Base-by-base conservation (phyloP, 2,888 invertebrate genomes). In the Tiliacea citrago region DNA sequence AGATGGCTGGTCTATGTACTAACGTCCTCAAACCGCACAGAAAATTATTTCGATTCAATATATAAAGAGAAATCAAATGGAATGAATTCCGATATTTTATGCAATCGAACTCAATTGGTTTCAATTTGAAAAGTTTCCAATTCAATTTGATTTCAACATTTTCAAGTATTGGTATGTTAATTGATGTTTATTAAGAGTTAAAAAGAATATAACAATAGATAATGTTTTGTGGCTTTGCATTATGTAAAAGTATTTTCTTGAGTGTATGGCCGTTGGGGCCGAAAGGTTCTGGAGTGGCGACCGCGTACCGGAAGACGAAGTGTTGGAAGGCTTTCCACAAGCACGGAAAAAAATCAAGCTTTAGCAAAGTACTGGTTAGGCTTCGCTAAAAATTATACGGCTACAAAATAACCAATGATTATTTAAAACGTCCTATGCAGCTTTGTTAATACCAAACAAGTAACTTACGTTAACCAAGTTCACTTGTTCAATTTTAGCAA, bases 1-100 rank as follows among this genome's bases (percentile, higher is more conserved):
- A 65, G 8, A 21, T 63, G 2, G 7, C 4, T n/a, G n/a, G n/a
- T 24, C 18, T 58, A 42, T 16, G 29, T 39, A 35, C 24, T 7
- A 29, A 51, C 24, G 63, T 65, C 63, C 62, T 60, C 45, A 67
- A 75, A 67, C 39, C 29, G 21, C 2, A 68, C 13, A 61, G 12
- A n/a, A 70, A 73, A 68, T 74, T 58, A 76, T 60, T 65, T 60
- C 39, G 0, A 76, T 55, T 68, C 55, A 75, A 85, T 75, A 76
- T 67, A 65, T 74, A 82, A 84, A 85, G 83, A 68, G 84, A 83
- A 85, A 85, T 85, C 84, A 61, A 63, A 45, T 58, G 29, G 29
- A 77, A 66, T 69, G 29, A 68, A 85, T 71, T 68, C 68, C 71
- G 61, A 72, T 79, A 76, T 70, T 82, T 85, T 85, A 81, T 74